Evolutionary conservation across 2,888 invertebrate genomes (phyloP).

Genomic region (Drosophila paranaensis): DNA sequence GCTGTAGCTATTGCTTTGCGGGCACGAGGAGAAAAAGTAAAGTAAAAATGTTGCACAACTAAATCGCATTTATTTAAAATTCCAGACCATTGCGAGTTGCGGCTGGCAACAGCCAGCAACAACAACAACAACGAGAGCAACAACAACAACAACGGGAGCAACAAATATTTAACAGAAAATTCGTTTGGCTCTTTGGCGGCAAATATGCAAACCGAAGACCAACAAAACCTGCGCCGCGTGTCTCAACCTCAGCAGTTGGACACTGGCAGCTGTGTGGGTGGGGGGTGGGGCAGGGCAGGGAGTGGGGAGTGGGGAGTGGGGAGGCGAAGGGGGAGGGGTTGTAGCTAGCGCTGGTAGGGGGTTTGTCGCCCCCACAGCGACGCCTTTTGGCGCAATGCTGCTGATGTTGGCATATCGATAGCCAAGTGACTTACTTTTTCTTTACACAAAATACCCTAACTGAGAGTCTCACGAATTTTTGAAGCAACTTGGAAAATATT

Average conservation of each 20-base stretch:
- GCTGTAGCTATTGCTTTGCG: too few species aligned
- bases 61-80: slow-evolving; percentile 79
- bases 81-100: slow-evolving; percentile 72
- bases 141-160: slow-evolving; percentile 45
- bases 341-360: background rate
- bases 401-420: slow-evolving; percentile 57
- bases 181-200: slow-evolving; percentile 66
- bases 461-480: background rate
- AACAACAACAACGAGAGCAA: slow-evolving; percentile 31
- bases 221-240: slow-evolving; percentile 53
- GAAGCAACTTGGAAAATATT: too few species aligned
- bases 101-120: slow-evolving; percentile 23
- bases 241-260: slow-evolving; percentile 47
- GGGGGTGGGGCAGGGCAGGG: background rate
- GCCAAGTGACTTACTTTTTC: slow-evolving; percentile 60
- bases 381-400: slow-evolving; percentile 42
- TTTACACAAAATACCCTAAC: slow-evolving; percentile 12
- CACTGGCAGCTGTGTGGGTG: slow-evolving; percentile 38
- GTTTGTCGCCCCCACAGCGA: slow-evolving; percentile 49
- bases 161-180: slow-evolving; percentile 70
- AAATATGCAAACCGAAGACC: slow-evolving; percentile 62
- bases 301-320: background rate
- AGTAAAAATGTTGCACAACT: slow-evolving; percentile 73
- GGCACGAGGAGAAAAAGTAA: slow-evolving; percentile 33
- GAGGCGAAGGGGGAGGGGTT: background rate